These are phyloP conservation scores for Upupa epops DNA, from an alignment of 2,113 vertebrate genomes.

Conservation along the genomic window DNA sequence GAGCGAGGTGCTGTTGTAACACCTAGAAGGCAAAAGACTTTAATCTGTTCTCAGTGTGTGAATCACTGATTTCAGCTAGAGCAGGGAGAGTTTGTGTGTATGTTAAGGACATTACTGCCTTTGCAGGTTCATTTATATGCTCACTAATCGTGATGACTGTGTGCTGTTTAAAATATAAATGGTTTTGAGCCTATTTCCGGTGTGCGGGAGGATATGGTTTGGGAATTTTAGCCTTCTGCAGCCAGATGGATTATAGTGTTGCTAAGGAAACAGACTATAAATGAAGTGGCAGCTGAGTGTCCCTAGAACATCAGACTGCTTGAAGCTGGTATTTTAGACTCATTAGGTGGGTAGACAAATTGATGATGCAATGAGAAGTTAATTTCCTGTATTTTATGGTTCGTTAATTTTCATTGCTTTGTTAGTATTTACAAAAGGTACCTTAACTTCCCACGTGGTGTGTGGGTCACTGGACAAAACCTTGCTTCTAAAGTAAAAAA, in stretches of 20 bases:
- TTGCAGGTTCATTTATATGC: background rate
- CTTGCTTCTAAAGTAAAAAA: background rate
- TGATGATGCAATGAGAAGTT: slow-evolving; percentile 33
- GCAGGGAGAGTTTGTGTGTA: background rate
- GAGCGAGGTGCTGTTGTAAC: background rate
- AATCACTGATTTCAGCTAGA: background rate
- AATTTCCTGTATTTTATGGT: slow-evolving; percentile 47
- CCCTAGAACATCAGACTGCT: slow-evolving; percentile 64
- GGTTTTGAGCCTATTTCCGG: slow-evolving; percentile 41
- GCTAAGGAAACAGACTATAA: slow-evolving; percentile 72
- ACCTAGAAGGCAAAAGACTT: background rate
- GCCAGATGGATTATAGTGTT: slow-evolving; percentile 70
- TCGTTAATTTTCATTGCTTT: slow-evolving; percentile 44
- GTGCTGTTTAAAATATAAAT: slow-evolving; percentile 62
- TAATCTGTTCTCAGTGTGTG: background rate
- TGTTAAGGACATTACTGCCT: slow-evolving; percentile 8
- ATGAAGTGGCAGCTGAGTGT: slow-evolving; percentile 65
- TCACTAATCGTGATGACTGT: slow-evolving; percentile 30
- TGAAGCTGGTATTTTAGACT: slow-evolving; percentile 64
- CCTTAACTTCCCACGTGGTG: background rate
- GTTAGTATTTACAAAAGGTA: slow-evolving; percentile 31
- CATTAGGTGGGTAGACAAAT: slow-evolving; percentile 42
- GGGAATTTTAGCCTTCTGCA: slow-evolving; percentile 62
- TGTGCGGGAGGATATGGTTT: slow-evolving; percentile 58
- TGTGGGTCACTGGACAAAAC: slow-evolving; percentile 12